Conservation (phyloP, 2,888 invertebrate genomes). For the Eugnorisma glareosa region DNA sequence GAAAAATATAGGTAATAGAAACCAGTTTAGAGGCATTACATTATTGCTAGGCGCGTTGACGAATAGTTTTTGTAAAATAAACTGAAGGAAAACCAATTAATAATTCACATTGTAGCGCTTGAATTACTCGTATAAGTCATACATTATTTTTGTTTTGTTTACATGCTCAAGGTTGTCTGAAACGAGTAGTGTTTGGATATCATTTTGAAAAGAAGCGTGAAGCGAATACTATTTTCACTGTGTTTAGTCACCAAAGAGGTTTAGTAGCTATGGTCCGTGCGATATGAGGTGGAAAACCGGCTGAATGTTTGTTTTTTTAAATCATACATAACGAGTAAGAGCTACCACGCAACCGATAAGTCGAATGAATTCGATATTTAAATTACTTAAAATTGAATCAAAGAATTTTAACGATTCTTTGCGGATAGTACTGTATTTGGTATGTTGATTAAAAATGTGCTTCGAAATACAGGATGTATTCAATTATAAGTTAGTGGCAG, state of each 20-base stretch:
- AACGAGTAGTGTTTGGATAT: constrained; percentile 38
- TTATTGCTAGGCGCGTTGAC: constrained; percentile 24
- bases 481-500: too few relatives aligned
- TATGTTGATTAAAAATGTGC: neutral
- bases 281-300: constrained; percentile 20
- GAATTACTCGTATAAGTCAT: constrained; percentile 24
- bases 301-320: neutral
- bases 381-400: neutral
- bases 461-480: neutral
- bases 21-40: constrained; percentile 43
- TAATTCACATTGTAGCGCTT: constrained; percentile 21
- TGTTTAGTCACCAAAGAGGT: neutral
- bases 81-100: constrained; percentile 22
- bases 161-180: constrained; percentile 61
- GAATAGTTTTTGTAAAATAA: constrained; percentile 29
- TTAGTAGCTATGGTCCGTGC: neutral
- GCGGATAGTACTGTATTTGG: neutral
- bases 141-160: constrained; percentile 65
- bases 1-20: constrained; percentile 45
- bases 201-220: constrained; percentile 25
- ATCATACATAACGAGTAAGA: neutral
- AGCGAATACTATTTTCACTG: neutral
- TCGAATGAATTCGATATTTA: constrained; percentile 25
- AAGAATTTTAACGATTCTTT: neutral
- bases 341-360: neutral